Percentiles rank a stretch among this genome's conserved stretches.
Conservation (phyloP, 1,140 invertebrate genomes). For the Drosophila takahashii region DNA sequence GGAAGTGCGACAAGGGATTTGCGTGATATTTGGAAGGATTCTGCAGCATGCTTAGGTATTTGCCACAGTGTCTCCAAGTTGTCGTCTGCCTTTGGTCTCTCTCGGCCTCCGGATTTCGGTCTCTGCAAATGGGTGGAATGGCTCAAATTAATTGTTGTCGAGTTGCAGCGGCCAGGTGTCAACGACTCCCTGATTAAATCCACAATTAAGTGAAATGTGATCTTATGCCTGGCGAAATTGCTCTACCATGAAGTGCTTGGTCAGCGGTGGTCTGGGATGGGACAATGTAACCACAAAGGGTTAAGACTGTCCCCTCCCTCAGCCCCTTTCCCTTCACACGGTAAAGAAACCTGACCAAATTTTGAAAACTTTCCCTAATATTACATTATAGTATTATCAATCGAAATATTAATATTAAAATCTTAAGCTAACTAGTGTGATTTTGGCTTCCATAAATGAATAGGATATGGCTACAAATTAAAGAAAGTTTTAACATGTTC, state of each 20-base stretch:
- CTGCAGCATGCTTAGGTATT: slow-evolving; percentile 82
- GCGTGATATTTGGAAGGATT: slow-evolving; percentile 85
- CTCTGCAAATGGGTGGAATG: slow-evolving; percentile 47
- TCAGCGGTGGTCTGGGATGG: slow-evolving; percentile 6
- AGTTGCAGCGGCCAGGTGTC: slow-evolving; percentile 42
- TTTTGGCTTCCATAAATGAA: no score
- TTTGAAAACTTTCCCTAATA: background rate
- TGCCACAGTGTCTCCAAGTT: slow-evolving; percentile 46
- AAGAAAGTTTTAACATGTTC: no score
- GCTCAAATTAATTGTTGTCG: slow-evolving; percentile 38
- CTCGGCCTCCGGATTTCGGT: background rate
- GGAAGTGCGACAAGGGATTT: slow-evolving; percentile 84
- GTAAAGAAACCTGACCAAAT: background rate
- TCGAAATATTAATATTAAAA: no score
- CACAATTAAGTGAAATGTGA: slow-evolving; percentile 71
- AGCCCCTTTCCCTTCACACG: slow-evolving; percentile 7
- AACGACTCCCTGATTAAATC: slow-evolving; percentile 60
- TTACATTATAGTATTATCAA: background rate
- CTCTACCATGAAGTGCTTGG: slow-evolving; percentile 40
- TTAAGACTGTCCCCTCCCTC: background rate
- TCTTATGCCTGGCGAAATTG: slow-evolving; percentile 20
- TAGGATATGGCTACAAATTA: no score
- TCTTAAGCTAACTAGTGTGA: no score
- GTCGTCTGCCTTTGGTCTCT: slow-evolving; percentile 1
- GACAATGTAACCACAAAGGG: slow-evolving; percentile 29